Percentiles rank a stretch among this genome's conserved stretches.
These are phyloP conservation scores for Tenodera sinensis DNA, from an alignment of 2,888 invertebrate species.

Conservation along the genomic window DNA sequence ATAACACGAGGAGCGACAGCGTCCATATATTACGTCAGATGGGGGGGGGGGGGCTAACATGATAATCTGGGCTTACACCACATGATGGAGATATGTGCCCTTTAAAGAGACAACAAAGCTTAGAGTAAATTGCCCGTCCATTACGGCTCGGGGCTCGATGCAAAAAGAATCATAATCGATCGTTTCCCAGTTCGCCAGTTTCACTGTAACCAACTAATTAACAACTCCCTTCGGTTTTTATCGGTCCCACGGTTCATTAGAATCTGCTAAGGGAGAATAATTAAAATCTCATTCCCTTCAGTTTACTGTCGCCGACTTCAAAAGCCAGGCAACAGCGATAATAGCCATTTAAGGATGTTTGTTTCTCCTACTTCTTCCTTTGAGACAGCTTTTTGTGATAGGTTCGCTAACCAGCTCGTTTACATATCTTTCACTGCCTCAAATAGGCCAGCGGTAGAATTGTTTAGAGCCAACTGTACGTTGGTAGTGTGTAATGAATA, in stretches of 20 bases:
- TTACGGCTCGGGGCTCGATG: background rate
- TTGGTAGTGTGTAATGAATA: no score
- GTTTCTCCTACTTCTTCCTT: no score
- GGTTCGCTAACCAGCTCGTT: no score
- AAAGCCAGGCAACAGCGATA: background rate
- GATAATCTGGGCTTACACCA: background rate
- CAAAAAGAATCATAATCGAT: background rate
- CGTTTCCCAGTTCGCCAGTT: background rate
- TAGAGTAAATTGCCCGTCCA: background rate
- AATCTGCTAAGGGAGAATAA: background rate
- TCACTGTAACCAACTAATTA: background rate
- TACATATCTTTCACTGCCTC: no score
- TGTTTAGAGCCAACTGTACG: no score
- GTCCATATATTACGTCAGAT: no score
- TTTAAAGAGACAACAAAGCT: background rate
- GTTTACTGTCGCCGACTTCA: background rate
- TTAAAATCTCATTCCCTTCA: background rate
- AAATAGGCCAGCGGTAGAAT: no score
- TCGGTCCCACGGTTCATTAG: background rate
- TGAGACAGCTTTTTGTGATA: no score
- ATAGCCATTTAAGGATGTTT: background rate
- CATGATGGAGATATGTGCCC: background rate
- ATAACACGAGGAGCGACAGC: no score
- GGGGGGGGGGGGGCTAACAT: no score
- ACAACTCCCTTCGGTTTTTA: background rate